These are phyloP conservation scores for Anarsia innoxiella DNA, from an alignment of 2,888 invertebrate genomes.

Conservation along the genomic window DNA sequence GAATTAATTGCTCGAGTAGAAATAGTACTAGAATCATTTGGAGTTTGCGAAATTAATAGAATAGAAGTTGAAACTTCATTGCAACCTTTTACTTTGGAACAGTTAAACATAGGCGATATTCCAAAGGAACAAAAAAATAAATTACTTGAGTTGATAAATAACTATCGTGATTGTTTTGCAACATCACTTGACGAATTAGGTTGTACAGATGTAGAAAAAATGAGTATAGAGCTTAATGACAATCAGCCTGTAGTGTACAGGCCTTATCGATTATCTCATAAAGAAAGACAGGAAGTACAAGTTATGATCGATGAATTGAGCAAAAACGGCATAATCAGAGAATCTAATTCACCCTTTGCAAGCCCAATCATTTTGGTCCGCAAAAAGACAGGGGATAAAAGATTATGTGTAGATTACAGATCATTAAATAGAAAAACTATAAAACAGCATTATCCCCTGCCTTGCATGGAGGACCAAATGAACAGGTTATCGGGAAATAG, in stretches of 20 bases:
- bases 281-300: conserved; percentile 3
- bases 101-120: neutral
- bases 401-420: conserved; percentile 10
- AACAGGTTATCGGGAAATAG: conserved; percentile 16
- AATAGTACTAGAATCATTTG: neutral
- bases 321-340: conserved; percentile 4
- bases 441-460: conserved; percentile 18
- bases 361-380: conserved; percentile 14
- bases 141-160: conserved; percentile 6
- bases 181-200: conserved; percentile 5
- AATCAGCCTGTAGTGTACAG: conserved; percentile 3
- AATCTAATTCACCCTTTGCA: conserved; percentile 9
- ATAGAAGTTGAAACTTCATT: neutral
- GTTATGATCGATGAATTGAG: conserved; percentile 5
- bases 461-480: conserved; percentile 15
- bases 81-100: neutral
- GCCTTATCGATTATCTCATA: conserved; percentile 6
- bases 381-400: conserved; percentile 7
- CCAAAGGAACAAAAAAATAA: neutral
- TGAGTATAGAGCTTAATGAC: conserved; percentile 5
- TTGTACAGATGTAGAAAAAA: conserved; percentile 3
- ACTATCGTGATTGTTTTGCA: conserved; percentile 8
- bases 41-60: neutral
- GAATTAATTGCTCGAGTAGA: conserved; percentile 1
- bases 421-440: conserved; percentile 8